Conservation (phyloP, 1,140 invertebrate genomes). For the Rhagoletis zephyria region DNA sequence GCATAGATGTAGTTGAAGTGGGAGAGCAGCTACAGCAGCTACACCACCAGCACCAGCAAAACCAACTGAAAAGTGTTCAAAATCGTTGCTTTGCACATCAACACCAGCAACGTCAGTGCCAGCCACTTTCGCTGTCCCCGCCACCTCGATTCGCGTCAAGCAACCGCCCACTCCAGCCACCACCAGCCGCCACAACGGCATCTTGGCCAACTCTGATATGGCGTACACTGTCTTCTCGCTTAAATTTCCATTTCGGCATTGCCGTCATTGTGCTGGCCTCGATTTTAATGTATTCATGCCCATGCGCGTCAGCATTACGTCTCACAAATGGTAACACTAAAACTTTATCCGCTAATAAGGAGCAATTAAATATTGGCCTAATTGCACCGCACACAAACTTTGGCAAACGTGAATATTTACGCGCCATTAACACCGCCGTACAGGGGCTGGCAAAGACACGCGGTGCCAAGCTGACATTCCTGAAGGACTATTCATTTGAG, state of each 20-base stretch:
- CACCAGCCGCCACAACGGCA: not conserved
- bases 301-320: constrained; percentile 60
- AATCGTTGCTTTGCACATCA: not conserved
- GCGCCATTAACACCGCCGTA: constrained; percentile 80
- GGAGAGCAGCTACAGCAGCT: not conserved
- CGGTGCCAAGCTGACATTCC: constrained; percentile 76
- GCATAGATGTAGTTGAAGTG: not conserved
- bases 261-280: constrained; percentile 42
- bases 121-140: too few species aligned
- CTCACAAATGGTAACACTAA: constrained; percentile 64
- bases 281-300: constrained; percentile 58
- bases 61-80: constrained; percentile 23
- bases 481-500: constrained; percentile 79
- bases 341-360: constrained; percentile 66
- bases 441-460: constrained; percentile 77
- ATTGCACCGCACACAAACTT: constrained; percentile 77
- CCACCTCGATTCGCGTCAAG: not conserved
- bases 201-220: not conserved
- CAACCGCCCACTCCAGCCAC: not conserved
- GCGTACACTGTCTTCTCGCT: not conserved
- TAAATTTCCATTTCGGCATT: not conserved
- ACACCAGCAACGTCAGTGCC: not conserved
- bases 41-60: not conserved
- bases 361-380: constrained; percentile 75
- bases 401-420: constrained; percentile 78